A percentile compares a stretch with the other conserved stretches of the same genome.
These are phyloP conservation scores for Pyrgilauda ruficollis DNA, from an alignment of 2,113 vertebrate genomes.

Conservation along the genomic window DNA sequence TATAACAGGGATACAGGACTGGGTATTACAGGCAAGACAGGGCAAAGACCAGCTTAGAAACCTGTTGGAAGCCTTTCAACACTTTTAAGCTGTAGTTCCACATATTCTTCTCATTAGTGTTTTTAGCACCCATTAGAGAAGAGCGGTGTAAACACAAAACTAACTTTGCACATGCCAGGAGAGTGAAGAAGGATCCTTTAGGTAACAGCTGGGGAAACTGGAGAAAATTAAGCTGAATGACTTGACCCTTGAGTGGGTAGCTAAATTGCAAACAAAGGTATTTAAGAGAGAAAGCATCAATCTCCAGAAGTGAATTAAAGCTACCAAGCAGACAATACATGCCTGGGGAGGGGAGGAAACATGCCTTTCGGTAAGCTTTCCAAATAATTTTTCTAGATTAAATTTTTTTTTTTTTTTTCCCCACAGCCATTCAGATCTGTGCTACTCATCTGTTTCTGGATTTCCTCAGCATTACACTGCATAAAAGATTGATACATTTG, in stretches of 20 bases:
- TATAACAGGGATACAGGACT: neutral
- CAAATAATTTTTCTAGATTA: neutral
- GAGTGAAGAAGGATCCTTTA: neutral
- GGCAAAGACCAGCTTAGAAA: neutral
- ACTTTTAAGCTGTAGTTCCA: neutral
- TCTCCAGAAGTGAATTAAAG: neutral
- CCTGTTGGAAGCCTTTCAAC: neutral
- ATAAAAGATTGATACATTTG: neutral
- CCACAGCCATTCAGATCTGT: neutral
- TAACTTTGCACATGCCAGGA: neutral
- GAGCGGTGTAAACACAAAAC: neutral
- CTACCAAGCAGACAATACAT: neutral
- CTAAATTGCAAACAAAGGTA: neutral
- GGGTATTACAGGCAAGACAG: neutral
- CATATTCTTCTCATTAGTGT: neutral
- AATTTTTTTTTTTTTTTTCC: neutral
- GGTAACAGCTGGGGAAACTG: neutral
- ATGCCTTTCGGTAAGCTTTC: neutral
- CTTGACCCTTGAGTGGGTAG: neutral
- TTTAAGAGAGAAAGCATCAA: neutral
- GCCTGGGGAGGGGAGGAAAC: rapidly evolving
- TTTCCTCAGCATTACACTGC: neutral
- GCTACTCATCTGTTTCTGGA: neutral
- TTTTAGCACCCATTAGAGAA: neutral
- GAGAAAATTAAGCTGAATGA: neutral